A percentile compares a stretch with the other conserved stretches of the same genome.
phyloP scores from a whole-genome alignment of 2,113 vertebrate species.

The Crocuta crocuta region DNA sequence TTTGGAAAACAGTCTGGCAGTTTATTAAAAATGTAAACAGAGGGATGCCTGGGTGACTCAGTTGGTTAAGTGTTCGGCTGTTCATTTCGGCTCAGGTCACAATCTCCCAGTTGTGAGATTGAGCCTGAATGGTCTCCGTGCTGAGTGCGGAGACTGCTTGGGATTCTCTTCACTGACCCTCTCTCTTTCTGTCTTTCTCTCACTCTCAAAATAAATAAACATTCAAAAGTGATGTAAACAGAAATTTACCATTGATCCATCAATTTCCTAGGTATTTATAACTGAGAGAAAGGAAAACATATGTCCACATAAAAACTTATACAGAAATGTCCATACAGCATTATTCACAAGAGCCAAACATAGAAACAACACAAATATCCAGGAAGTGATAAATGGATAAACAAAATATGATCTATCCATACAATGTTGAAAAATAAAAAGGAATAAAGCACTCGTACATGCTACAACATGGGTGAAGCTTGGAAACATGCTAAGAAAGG shows the following conservation, averaged over 20 bases:
- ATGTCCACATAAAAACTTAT: not conserved
- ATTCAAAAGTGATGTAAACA: not conserved
- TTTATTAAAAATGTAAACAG: slow-evolving; percentile 10
- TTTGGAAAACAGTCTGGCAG: not conserved
- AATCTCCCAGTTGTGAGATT: too few species aligned
- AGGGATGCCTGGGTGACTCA: too few species aligned
- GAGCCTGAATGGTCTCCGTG: too few species aligned
- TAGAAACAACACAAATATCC: not conserved
- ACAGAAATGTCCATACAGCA: not conserved
- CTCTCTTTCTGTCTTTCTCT: too few species aligned
- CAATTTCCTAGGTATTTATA: not conserved
- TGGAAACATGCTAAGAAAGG: not conserved
- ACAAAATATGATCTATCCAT: not conserved
- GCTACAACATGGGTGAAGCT: not conserved
- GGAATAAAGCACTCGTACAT: not conserved
- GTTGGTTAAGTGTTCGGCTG: too few species aligned
- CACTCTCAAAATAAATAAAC: too few species aligned
- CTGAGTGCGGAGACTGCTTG: too few species aligned
- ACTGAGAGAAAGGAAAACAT: not conserved
- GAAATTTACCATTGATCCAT: not conserved
- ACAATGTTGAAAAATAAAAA: not conserved
- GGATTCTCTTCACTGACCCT: too few species aligned
- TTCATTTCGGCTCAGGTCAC: too few species aligned
- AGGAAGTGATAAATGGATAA: not conserved
- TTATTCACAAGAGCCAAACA: not conserved